A percentile compares a stretch with the other conserved stretches of the same genome.
phyloP scores from a whole-genome alignment of 1,140 invertebrate genomes.

The Neelides sp. region DNA sequence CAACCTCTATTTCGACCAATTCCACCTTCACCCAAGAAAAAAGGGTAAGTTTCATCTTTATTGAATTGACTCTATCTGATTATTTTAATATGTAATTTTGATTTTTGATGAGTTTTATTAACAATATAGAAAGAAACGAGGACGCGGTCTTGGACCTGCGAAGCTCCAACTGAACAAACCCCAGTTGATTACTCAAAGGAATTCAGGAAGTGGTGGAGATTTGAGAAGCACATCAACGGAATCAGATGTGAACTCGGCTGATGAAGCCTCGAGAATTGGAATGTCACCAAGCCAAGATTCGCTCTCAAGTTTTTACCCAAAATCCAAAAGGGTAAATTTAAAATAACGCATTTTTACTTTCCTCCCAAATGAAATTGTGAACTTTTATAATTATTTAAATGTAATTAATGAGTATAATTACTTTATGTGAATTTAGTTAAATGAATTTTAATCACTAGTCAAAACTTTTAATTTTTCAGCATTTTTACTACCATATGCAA shows the following conservation, averaged over 20 bases:
- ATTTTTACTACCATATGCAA: too few relatives aligned
- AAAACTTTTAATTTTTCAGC: too few relatives aligned
- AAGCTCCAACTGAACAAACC: slow-evolving; percentile 35
- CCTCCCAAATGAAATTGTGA: slow-evolving; percentile 6
- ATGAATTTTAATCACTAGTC: too few relatives aligned
- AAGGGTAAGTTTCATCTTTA: slow-evolving; percentile 11
- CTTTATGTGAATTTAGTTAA: too few relatives aligned
- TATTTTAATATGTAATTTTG: not conserved
- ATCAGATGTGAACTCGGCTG: slow-evolving; percentile 53
- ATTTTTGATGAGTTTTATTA: slow-evolving; percentile 8
- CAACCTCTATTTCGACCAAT: too few relatives aligned
- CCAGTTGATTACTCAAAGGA: slow-evolving; percentile 46
- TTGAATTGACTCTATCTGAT: not conserved
- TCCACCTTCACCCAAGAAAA: slow-evolving; percentile 9
- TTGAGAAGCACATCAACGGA: slow-evolving; percentile 39
- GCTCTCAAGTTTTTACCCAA: slow-evolving; percentile 73
- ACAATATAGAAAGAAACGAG: slow-evolving; percentile 45
- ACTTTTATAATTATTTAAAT: not conserved
- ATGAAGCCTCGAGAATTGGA: slow-evolving; percentile 39
- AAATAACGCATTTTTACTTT: too few relatives aligned
- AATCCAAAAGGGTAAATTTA: slow-evolving; percentile 72
- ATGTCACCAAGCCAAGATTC: slow-evolving; percentile 34
- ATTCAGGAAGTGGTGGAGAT: slow-evolving; percentile 42
- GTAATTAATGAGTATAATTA: not conserved
- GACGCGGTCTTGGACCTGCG: slow-evolving; percentile 46